Evolutionary conservation across 2,797 vertebrate genomes (phyloP), one percentile per base, ranked within the genome.

Genomic region (Sarcoramphus papa): DNA sequence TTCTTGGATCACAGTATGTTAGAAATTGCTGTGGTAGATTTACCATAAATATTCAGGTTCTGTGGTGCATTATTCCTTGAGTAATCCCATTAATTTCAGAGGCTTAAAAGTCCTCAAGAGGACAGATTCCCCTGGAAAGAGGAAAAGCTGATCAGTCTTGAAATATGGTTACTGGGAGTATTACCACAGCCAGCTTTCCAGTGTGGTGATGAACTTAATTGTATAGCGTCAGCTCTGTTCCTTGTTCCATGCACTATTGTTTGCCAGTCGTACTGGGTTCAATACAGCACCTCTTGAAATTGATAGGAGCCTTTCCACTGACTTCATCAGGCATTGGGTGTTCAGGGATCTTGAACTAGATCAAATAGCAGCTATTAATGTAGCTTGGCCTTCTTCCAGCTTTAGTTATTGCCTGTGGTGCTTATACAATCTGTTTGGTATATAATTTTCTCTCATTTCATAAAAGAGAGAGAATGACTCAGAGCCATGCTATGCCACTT

Each of bases 361-460:
- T 96, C 92, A 79, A 77, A 89, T 85, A 74, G 72, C 92, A 92
- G 70, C 81, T 95, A 9, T 57, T 93, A 95, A 80, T 37, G 40
- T 35, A 77, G 37, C 35, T 33, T 93, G 92, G 89, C 63, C 48
- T 92, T 81, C 81, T 85, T 97, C 93, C 94, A 97, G 90, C 83
- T 79, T 64, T 91, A 79, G 62, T 91, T 85, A 65, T 48, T 96
- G 92, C 93, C 77, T 94, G 88, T 90, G 72, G 56, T 96, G 92
- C 90, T 96, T 95, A 90, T 86, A 80, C 85, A 95, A 90, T 96
- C 79, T 54, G 94, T 85, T 97, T 95, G 92, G 87, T 90, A 40
- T 75, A 60, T 95, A 91, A 88, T 93, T 94, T 92, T 95, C 31
- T 37, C 43, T 31, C 74, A 63, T 95, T 93, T 97, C 88, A 48